These are phyloP conservation scores for Ascaphus truei DNA, from an alignment of 2,113 vertebrate species.

Conservation along the genomic window DNA sequence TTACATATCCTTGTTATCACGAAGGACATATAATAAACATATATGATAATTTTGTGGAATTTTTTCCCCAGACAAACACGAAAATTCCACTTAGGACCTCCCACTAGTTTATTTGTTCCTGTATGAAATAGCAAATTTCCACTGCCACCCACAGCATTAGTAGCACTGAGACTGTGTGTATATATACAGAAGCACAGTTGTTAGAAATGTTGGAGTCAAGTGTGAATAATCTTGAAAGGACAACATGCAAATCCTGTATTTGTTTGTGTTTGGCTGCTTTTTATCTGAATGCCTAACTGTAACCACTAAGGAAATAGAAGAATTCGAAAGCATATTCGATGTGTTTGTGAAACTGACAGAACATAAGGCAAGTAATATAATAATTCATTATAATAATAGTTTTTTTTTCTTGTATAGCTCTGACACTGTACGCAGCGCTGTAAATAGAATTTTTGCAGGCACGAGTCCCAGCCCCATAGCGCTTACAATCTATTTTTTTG, in stretches of 20 bases:
- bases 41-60: no score
- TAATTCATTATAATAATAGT: no score
- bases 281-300: not conserved
- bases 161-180: not conserved
- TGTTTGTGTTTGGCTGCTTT: not conserved
- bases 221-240: not conserved
- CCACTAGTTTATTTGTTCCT: no score
- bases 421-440: no score
- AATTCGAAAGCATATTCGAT: not conserved
- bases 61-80: no score
- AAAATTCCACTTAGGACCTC: no score
- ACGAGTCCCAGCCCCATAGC: no score
- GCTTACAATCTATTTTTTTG: no score
- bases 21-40: no score
- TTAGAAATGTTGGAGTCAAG: slow-evolving; percentile 4
- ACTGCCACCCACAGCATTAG: slow-evolving; percentile 1
- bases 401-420: no score
- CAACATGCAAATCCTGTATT: slow-evolving; percentile 1
- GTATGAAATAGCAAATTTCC: not conserved
- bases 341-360: not conserved
- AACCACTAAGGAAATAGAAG: not conserved
- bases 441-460: no score
- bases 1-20: no score
- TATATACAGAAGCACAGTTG: slow-evolving; percentile 5
- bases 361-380: not conserved